Conservation (phyloP, 1,140 invertebrate genomes). For the Acromyrmex echinatior region DNA sequence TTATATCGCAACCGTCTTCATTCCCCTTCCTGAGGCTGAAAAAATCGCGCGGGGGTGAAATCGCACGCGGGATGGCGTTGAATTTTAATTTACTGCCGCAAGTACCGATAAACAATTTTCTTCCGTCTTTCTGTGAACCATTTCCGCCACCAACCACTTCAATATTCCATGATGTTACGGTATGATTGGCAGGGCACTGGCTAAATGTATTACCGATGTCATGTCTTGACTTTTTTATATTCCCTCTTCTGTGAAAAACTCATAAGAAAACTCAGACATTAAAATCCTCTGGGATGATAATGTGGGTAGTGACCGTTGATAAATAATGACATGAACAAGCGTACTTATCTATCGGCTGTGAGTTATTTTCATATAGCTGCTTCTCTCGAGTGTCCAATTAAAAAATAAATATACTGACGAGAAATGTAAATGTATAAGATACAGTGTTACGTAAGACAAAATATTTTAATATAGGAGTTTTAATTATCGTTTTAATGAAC, state of each 20-base stretch:
- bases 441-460: neutral
- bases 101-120: constrained; percentile 75
- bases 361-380: constrained; percentile 8
- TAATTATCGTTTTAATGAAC: constrained; percentile 6
- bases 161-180: constrained; percentile 68
- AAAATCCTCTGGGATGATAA: constrained; percentile 34
- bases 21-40: constrained; percentile 18
- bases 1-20: constrained; percentile 66
- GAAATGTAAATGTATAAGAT: neutral
- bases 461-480: constrained; percentile 3
- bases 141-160: constrained; percentile 33
- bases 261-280: constrained; percentile 23
- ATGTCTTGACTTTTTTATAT: constrained; percentile 33
- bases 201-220: constrained; percentile 69
- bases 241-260: constrained; percentile 18
- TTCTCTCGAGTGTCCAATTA: constrained; percentile 10
- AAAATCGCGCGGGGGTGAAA: constrained; percentile 13
- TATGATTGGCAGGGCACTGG: constrained; percentile 72
- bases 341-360: neutral
- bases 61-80: constrained; percentile 44
- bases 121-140: constrained; percentile 10
- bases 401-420: neutral
- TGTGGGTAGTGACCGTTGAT: neutral
- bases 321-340: constrained; percentile 7
- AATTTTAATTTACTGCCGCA: constrained; percentile 75